These are phyloP conservation scores for Crotalus helleri DNA, from an alignment of 2,113 vertebrate genomes.

Conservation along the genomic window DNA sequence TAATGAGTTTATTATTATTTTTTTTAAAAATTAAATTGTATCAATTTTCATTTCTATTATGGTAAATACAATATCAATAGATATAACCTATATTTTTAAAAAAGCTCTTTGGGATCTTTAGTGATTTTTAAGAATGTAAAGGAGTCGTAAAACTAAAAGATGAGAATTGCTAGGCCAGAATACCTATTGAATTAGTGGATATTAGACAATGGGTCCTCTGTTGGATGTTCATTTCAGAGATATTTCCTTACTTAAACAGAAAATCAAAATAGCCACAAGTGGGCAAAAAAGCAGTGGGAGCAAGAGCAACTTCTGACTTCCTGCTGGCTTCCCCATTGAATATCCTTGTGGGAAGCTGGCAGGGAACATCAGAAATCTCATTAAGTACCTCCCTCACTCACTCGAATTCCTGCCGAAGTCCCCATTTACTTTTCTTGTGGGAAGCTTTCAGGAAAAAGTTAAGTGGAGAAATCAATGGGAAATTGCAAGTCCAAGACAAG, in stretches of 20 bases:
- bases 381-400: no score
- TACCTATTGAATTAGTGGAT: background rate
- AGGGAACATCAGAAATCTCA: no score
- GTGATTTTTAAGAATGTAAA: background rate
- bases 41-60: background rate
- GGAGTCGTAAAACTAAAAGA: background rate
- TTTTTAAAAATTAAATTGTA: background rate
- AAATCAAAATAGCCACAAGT: no score
- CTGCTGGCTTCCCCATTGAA: no score
- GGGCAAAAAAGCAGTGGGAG: no score
- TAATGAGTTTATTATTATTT: background rate
- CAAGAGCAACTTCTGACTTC: no score
- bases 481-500: background rate
- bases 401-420: no score
- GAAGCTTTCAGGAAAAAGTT: background rate
- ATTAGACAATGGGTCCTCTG: no score
- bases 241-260: no score
- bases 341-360: no score
- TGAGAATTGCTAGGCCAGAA: background rate
- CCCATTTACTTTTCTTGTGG: background rate
- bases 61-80: background rate
- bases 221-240: no score
- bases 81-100: background rate
- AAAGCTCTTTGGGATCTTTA: background rate
- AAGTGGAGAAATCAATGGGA: background rate